These are phyloP conservation scores for Peribatodes rhomboidaria DNA, from an alignment of 2,888 invertebrate species.

Conservation along the genomic window DNA sequence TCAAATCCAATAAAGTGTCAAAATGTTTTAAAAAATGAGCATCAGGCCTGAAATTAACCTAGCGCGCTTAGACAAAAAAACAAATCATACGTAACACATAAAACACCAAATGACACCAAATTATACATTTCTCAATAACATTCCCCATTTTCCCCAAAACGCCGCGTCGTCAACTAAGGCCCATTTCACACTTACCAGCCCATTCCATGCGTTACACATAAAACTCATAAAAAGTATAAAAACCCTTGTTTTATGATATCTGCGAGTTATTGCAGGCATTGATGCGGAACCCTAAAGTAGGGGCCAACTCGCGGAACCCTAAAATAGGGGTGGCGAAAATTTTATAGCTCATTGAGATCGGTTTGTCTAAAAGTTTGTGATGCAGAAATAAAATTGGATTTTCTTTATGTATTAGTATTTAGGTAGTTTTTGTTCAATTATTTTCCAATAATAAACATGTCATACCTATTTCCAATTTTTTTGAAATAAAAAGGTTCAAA, in stretches of 20 bases:
- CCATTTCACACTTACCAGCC: constrained; percentile 28
- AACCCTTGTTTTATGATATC: constrained; percentile 60
- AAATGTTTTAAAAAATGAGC: too few species aligned
- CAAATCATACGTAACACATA: too few species aligned
- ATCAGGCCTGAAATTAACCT: too few species aligned
- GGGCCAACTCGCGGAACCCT: constrained; percentile 50
- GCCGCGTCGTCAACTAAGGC: constrained; percentile 49
- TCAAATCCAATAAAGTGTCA: too few species aligned
- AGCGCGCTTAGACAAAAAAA: too few species aligned
- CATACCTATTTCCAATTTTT: too few species aligned
- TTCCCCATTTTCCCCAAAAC: constrained; percentile 13
- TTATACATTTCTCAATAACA: not conserved
- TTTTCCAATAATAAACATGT: too few species aligned
- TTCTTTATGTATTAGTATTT: not conserved
- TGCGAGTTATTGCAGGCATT: constrained; percentile 67
- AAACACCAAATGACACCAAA: not conserved
- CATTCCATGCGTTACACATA: constrained; percentile 24
- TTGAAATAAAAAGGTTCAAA: too few species aligned
- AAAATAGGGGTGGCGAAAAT: constrained; percentile 49
- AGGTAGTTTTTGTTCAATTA: too few species aligned
- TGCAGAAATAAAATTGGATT: constrained; percentile 1
- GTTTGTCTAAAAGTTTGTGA: constrained; percentile 43
- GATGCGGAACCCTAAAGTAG: constrained; percentile 53
- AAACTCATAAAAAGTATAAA: constrained; percentile 22
- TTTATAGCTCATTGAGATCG: constrained; percentile 48